phyloP scores from a whole-genome alignment of 2,797 vertebrate species.

The Fistularia tabacaria region DNA sequence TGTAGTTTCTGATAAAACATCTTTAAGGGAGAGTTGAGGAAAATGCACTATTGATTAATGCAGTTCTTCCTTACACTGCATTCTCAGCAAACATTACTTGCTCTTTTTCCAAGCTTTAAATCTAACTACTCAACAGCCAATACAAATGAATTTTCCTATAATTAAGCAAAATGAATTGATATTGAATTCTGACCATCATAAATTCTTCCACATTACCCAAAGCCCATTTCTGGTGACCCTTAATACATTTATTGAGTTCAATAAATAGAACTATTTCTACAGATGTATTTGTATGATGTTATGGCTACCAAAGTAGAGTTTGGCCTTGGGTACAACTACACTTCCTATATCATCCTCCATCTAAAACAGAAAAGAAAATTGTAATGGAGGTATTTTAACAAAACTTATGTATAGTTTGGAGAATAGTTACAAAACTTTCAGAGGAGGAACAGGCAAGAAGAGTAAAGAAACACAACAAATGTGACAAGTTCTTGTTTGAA shows the following conservation, averaged over 20 bases:
- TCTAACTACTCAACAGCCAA: conserved; percentile 55
- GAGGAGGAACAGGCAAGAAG: no score
- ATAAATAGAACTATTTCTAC: conserved; percentile 57
- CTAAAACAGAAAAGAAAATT: conserved; percentile 27
- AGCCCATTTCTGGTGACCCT: conserved; percentile 22
- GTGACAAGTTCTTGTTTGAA: conserved; percentile 33
- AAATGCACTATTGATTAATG: conserved; percentile 57
- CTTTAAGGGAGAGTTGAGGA: conserved; percentile 29
- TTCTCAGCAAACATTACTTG: conserved; percentile 54
- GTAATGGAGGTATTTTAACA: background rate
- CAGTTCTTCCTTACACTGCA: conserved; percentile 46
- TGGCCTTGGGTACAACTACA: conserved; percentile 43
- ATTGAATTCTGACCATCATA: conserved; percentile 51
- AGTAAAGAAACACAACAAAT: no score
- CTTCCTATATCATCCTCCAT: conserved; percentile 22
- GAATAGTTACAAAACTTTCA: background rate
- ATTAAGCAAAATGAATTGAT: conserved; percentile 70
- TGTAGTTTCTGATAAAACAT: background rate
- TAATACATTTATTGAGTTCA: conserved; percentile 48
- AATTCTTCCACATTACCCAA: conserved; percentile 44
- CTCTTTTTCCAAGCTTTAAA: conserved; percentile 56
- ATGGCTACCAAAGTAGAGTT: conserved; percentile 41
- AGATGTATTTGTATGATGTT: conserved; percentile 29
- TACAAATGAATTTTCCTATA: conserved; percentile 59
- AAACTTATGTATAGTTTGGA: background rate